phyloP scores from a whole-genome alignment of 1,140 invertebrate genomes.

The Ptiloglossa arizonensis region DNA sequence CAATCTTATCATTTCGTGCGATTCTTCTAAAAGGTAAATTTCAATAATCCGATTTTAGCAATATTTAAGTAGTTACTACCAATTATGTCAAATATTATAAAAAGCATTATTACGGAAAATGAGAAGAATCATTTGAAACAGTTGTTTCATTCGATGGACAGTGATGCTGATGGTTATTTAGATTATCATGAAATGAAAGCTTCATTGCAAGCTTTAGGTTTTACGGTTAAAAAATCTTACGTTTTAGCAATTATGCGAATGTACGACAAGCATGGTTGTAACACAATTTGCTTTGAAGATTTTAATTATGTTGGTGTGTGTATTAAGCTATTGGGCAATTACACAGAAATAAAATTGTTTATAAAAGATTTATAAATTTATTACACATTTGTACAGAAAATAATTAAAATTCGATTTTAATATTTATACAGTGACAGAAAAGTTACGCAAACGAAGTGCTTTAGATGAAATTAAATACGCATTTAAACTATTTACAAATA shows the following conservation, averaged over 20 bases:
- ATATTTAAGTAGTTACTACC: neutral
- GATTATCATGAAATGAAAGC: slow-evolving; percentile 65
- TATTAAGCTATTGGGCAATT: neutral
- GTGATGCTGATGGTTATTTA: slow-evolving; percentile 63
- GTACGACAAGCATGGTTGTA: slow-evolving; percentile 54
- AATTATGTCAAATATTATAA: slow-evolving; percentile 17
- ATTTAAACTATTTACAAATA: slow-evolving; percentile 56
- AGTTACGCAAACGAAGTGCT: slow-evolving; percentile 50
- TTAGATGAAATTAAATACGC: slow-evolving; percentile 58
- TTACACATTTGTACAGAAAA: neutral
- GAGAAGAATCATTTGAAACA: slow-evolving; percentile 48
- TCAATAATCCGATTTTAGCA: neutral
- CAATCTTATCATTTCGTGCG: neutral
- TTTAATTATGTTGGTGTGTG: slow-evolving; percentile 57
- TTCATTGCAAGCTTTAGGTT: slow-evolving; percentile 58
- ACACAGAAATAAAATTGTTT: neutral
- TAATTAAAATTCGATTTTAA: slow-evolving; percentile 5
- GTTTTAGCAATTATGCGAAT: slow-evolving; percentile 56
- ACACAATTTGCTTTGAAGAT: slow-evolving; percentile 62
- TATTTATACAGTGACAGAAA: slow-evolving; percentile 56
- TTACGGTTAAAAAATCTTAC: slow-evolving; percentile 58
- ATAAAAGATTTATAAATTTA: slow-evolving; percentile 4
- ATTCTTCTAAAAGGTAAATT: slow-evolving; percentile 13
- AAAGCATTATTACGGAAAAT: slow-evolving; percentile 14
- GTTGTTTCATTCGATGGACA: slow-evolving; percentile 59